A percentile compares a stretch with the other conserved stretches of the same genome.
These are phyloP conservation scores for Suncus etruscus DNA, from an alignment of 2,113 vertebrate species.

Conservation along the genomic window DNA sequence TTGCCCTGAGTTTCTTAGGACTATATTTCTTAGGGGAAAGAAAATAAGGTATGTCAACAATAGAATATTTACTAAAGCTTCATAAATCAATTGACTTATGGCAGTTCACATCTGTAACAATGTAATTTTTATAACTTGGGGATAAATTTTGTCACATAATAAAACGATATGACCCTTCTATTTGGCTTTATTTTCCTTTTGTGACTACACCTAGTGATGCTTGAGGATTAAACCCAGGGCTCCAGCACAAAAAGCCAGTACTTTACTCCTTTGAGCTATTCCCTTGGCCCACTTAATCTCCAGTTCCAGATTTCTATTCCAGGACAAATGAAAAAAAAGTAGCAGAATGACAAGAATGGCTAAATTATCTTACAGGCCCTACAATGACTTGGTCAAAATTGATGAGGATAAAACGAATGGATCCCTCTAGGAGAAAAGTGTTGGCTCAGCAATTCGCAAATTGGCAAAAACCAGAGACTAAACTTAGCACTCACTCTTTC, in stretches of 20 bases:
- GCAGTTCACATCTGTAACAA: background rate
- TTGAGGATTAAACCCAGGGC: too few relatives aligned
- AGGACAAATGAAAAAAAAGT: background rate
- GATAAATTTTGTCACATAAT: background rate
- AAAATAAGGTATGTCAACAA: background rate
- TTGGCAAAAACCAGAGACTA: background rate
- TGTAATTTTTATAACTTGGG: background rate
- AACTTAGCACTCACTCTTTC: background rate
- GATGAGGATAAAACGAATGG: background rate
- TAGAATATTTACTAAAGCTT: background rate
- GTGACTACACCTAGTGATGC: too few relatives aligned
- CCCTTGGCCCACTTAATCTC: background rate
- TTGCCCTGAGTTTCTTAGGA: background rate
- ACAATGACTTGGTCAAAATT: background rate
- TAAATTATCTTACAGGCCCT: slow-evolving; percentile 5
- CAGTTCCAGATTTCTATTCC: background rate
- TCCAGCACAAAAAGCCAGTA: too few relatives aligned
- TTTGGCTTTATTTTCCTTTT: too few relatives aligned
- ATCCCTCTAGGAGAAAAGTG: background rate
- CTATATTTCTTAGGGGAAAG: background rate
- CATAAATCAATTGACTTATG: background rate
- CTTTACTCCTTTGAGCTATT: too few relatives aligned
- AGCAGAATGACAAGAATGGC: background rate
- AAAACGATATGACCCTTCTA: background rate
- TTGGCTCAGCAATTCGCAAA: background rate